Evolutionary conservation across 2,888 invertebrate genomes (phyloP), one percentile per base, ranked within the genome.

Genomic region (Xanthorhoe spadicearia): DNA sequence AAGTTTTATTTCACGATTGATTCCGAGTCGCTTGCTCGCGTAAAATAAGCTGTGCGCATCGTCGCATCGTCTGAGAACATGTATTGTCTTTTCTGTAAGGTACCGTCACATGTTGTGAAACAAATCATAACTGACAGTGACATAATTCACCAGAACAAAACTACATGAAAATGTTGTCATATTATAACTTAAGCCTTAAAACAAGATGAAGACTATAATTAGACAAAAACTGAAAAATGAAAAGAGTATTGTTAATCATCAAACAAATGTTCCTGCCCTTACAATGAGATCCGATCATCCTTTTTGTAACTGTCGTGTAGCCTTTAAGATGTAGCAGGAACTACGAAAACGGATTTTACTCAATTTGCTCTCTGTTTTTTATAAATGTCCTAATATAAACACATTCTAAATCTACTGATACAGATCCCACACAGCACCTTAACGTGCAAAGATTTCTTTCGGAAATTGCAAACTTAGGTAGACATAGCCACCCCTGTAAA

Each of bases 11-110:
- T 61, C 35, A 74, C 82, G 79, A 85, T 85, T 83, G 85, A 83
- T 86, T 83, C 81, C 85, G 87, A 50, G 38, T 50, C 80, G 83
- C 81, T 78, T 86, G 84, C 77, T 75, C 88, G 86, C 90, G 91
- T 88, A 90, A 91, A 92, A 90, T 89, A 87, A 91, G 88, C 85
- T 88, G 86, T 87, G 78, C 89, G 87, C 90, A 84, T 87, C 88
- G 82, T 80, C 85, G 87, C 83, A 81, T 81, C 85, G 88, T 69
- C 87, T 89, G 87, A 86, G 86, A 88, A 88, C 88, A 87, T 85
- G 88, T 80, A 86, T 89, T 88, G 89, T 90, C 88, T 90, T 80
- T 77, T 64, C 66, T 64, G 23, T 53, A 66, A 66, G 66, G 66
- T 46, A 13, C 50, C 10, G 66, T 62, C 19, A 17, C 48, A 13